phyloP scores from a whole-genome alignment of 2,797 vertebrate genomes.

The Pseudochirops cupreus region DNA sequence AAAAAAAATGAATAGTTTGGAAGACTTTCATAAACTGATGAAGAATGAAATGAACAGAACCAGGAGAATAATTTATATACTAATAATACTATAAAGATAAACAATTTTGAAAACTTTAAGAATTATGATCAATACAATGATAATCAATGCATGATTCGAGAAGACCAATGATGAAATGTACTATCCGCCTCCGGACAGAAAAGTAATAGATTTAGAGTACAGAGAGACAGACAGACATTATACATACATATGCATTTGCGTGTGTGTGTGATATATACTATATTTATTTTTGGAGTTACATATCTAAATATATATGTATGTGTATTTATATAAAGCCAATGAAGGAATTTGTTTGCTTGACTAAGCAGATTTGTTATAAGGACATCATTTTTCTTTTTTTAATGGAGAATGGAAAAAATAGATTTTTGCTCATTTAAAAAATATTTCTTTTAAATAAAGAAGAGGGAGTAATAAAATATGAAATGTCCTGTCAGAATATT shows the following conservation, averaged over 20 bases:
- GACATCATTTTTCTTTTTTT: background rate
- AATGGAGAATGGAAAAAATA: background rate
- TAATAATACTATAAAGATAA: background rate
- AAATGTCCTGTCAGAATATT: background rate
- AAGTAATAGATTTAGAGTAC: background rate
- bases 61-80: background rate
- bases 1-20: background rate
- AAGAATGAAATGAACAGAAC: background rate
- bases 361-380: background rate
- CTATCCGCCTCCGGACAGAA: background rate
- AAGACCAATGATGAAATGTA: background rate
- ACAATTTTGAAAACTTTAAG: background rate
- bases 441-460: background rate
- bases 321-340: background rate
- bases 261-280: background rate
- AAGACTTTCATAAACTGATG: background rate
- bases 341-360: background rate
- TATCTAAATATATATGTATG: background rate
- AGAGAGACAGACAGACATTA: background rate
- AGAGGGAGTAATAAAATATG: background rate
- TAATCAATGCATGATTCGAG: background rate
- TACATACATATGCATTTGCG: background rate
- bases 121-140: background rate
- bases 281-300: background rate
- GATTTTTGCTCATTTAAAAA: background rate